Evolutionary conservation across 2,888 invertebrate genomes (phyloP), one percentile per base, ranked within the genome.

Genomic region (Allacma fusca): DNA sequence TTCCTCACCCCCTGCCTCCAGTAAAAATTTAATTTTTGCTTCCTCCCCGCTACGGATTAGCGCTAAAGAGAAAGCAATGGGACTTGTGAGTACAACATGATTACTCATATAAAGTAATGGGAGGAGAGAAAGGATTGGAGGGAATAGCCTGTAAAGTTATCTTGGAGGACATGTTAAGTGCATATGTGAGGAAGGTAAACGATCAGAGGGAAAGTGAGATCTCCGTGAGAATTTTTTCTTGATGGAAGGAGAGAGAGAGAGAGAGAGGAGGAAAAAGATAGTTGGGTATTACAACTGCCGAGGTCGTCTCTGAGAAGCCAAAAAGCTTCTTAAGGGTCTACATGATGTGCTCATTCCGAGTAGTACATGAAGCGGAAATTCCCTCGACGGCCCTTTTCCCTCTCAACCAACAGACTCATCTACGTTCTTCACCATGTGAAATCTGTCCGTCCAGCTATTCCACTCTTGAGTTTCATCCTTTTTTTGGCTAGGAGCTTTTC

Each of bases 301-400:
- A 29, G 57, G 72, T 77, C 70, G 76, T 76, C 62, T 76, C 44
- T 67, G 62, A 73, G 70, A 78, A 78, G 78, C 77, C 73, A 78
- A 78, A 72, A 69, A 69, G 40, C 69, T 64, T 76, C 65, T 70
- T 74, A 76, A 76, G 79, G 73, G 76, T 65, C 79, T 79, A 70
- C 71, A 78, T 78, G 75, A 76, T 76, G 76, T 65, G 50, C 76
- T 78, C 78, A 78, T 79, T 79, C 44, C 74, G 75, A 77, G 78
- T 69, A 64, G 71, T 75, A 80, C 77, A 80, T 78, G 80, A 80
- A 74, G 71, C 77, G 76, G 78, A 80, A 80, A 80, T 80, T 80
- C 78, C 80, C 80, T 77, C 65, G 80, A 77, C 77, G 78, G 78
- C 78, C 77, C 80, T 80, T 76, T 34, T 78, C 74, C 50, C 79